These are phyloP conservation scores for Calycopis cecrops DNA, from an alignment of 1,140 invertebrate species.

Conservation along the genomic window DNA sequence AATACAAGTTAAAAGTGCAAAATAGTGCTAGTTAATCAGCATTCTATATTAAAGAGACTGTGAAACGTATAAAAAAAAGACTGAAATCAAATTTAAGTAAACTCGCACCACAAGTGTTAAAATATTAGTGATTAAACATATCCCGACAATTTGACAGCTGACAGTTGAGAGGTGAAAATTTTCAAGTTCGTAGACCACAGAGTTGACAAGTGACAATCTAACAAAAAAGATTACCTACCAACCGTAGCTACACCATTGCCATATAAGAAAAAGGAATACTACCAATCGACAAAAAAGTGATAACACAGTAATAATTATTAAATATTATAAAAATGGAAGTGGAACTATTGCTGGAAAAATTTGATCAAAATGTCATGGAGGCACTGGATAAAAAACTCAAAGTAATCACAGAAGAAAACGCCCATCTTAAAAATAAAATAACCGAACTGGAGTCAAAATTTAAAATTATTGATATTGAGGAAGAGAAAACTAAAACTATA, in stretches of 20 bases:
- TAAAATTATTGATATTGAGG: conserved; percentile 28
- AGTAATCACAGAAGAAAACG: conserved; percentile 28
- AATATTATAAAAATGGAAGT: too few relatives aligned
- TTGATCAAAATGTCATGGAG: conserved; percentile 30
- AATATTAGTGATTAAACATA: not conserved
- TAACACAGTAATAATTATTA: too few relatives aligned
- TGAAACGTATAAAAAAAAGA: too few relatives aligned
- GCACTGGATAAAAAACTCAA: too few relatives aligned
- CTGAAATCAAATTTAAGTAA: too few relatives aligned
- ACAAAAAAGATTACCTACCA: too few relatives aligned
- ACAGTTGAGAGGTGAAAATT: not conserved
- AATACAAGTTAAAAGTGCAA: not conserved
- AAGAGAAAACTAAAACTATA: conserved; percentile 20
- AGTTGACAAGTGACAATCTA: too few relatives aligned
- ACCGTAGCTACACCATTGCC: not conserved
- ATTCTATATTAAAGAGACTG: too few relatives aligned
- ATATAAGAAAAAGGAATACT: not conserved
- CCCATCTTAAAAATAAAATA: too few relatives aligned
- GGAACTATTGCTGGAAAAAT: conserved; percentile 24
- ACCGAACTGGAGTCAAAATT: too few relatives aligned
- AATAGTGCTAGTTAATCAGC: too few relatives aligned
- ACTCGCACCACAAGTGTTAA: not conserved
- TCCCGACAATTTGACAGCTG: not conserved
- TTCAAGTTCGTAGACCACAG: too few relatives aligned
- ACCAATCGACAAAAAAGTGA: not conserved